Base-by-base conservation (phyloP, 2,888 invertebrate genomes). In the Pristionchus maxplancki region DNA sequence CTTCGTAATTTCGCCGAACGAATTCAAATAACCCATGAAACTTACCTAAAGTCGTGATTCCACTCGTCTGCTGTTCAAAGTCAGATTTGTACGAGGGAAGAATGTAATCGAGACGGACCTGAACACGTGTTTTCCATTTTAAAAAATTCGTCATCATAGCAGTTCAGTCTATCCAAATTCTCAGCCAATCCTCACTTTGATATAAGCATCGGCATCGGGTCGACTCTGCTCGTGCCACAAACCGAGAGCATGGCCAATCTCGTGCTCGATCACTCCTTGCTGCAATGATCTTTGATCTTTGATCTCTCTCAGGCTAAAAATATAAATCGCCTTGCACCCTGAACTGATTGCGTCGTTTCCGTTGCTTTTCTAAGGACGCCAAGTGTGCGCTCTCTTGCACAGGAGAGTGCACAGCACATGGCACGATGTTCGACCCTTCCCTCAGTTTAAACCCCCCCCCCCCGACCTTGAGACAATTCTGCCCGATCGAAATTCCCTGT, bases 141-240 rank as follows among this genome's bases (percentile, higher is more conserved):
- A n/a, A n/a, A n/a, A n/a, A n/a, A n/a, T n/a, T n/a, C n/a, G n/a
- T n/a, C n/a, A n/a, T n/a, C n/a, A n/a, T n/a, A n/a, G n/a, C n/a
- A n/a, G n/a, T n/a, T n/a, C n/a, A n/a, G n/a, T n/a, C n/a, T 31
- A 1, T n/a, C 83, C 24, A 53, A 31, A 44, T 20, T 34, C n/a
- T n/a, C n/a, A n/a, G n/a, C n/a, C 1, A 31, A n/a, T 8, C 20
- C 86, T 31, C 17, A 91, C 91, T 88, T 90, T 89, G 44, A 92
- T 89, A 85, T 90, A 92, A 20, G 90, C 71, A 34, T 90, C 82
- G 0, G 94, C 93, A 87, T 94, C 94, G 0, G 94, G 94, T 24
- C 94, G 90, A 62, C 92, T 91, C 88, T 95, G 94, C 89, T 94
- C 94, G 88, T 94, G 94, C 94, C 94, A 94, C 44, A 94, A 89